Percentiles rank a stretch among this genome's conserved stretches.
Evolutionary conservation across 2,797 vertebrate species (phyloP).

Genomic region (Threskiornis aethiopicus): DNA sequence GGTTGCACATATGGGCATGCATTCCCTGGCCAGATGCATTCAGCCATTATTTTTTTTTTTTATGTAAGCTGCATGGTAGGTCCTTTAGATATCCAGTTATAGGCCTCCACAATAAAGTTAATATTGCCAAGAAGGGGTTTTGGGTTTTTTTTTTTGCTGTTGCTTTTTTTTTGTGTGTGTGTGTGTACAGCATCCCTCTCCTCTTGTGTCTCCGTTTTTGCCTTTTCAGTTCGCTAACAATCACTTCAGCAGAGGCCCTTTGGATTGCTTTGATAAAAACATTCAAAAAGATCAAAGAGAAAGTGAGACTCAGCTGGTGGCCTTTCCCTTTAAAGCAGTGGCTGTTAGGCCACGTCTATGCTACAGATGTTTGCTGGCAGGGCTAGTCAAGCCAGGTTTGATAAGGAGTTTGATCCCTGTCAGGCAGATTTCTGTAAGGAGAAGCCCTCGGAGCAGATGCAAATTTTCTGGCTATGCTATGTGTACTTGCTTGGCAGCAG

Average conservation of each 20-base stretch:
- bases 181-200: not conserved
- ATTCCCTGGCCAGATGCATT: not conserved
- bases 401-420: constrained; percentile 21
- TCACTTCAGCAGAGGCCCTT: not conserved
- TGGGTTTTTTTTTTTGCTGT: not conserved
- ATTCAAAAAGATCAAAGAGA: constrained; percentile 29
- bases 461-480: not conserved
- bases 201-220: not conserved
- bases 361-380: constrained; percentile 47
- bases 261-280: constrained; percentile 29
- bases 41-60: not conserved
- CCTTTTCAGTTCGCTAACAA: not conserved
- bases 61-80: not conserved
- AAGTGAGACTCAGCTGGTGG: constrained; percentile 37
- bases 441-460: not conserved
- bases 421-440: not conserved
- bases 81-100: not conserved
- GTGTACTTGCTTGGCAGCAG: not conserved
- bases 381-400: not conserved
- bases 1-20: not conserved
- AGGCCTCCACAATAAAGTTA: not conserved
- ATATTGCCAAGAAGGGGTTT: not conserved
- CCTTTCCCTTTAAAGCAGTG: constrained; percentile 15
- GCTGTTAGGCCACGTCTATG: not conserved
- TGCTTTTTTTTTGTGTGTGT: too few species aligned